Conservation (phyloP, 2,888 invertebrate species). For the Tenthredo amoena region DNA sequence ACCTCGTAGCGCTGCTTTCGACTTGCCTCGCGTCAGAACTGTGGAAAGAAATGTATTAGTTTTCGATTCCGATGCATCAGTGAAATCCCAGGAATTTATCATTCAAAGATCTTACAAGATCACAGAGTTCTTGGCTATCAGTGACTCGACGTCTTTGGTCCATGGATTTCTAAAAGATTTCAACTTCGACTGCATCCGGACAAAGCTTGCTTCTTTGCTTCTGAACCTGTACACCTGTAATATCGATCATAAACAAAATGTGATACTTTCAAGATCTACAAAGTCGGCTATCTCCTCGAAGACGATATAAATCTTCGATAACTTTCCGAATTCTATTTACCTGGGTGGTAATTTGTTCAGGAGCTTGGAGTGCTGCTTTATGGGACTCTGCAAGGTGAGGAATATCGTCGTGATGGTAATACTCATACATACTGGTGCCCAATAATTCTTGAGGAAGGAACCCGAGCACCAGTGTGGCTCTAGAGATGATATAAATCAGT, state of each 20-base stretch:
- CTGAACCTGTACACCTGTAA: conserved; percentile 87
- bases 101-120: conserved; percentile 81
- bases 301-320: neutral
- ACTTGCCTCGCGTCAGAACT: conserved; percentile 79
- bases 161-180: conserved; percentile 96
- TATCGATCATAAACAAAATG: conserved; percentile 1
- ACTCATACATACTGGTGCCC: conserved; percentile 96
- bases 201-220: conserved; percentile 87
- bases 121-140: conserved; percentile 92
- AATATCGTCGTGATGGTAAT: conserved; percentile 91
- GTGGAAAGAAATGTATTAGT: conserved; percentile 56
- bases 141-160: conserved; percentile 96
- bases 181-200: conserved; percentile 90
- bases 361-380: conserved; percentile 86
- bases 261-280: neutral
- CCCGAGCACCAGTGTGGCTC: conserved; percentile 93
- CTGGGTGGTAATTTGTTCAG: conserved; percentile 84
- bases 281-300: neutral
- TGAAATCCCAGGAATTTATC: conserved; percentile 7
- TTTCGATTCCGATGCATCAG: neutral
- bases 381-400: conserved; percentile 90
- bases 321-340: conserved; percentile 60
- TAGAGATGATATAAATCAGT: conserved; percentile 75
- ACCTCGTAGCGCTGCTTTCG: conserved; percentile 78
- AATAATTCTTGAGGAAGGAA: conserved; percentile 96